phyloP scores from a whole-genome alignment of 2,888 invertebrate species.

The Athalia rosae region DNA sequence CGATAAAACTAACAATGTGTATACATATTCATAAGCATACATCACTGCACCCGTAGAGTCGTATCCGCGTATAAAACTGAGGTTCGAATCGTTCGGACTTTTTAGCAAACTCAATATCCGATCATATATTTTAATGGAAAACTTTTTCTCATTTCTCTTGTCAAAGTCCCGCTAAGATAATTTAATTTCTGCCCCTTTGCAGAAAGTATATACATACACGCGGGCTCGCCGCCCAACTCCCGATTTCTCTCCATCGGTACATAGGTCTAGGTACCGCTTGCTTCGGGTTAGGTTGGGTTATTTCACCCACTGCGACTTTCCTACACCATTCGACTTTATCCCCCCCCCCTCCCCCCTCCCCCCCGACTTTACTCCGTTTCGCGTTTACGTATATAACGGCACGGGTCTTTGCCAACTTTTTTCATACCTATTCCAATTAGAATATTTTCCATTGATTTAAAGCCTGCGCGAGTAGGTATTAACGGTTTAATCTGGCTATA shows the following conservation, averaged over 20 bases:
- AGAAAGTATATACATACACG: background rate
- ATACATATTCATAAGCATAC: too few species aligned
- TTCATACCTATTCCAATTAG: conserved; percentile 72
- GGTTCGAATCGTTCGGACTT: conserved; percentile 8
- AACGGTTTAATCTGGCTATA: conserved; percentile 71
- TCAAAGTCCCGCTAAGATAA: conserved; percentile 60
- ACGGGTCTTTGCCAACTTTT: conserved; percentile 68
- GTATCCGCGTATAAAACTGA: too few species aligned
- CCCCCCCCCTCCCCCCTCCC: too few species aligned
- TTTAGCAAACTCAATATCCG: conserved; percentile 40
- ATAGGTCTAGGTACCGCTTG: background rate
- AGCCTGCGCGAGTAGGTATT: conserved; percentile 69
- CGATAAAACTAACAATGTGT: too few species aligned
- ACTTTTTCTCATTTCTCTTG: conserved; percentile 61
- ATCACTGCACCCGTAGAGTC: too few species aligned
- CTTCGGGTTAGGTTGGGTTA: too few species aligned
- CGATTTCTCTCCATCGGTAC: background rate
- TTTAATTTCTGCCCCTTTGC: conserved; percentile 65
- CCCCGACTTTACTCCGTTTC: conserved; percentile 9
- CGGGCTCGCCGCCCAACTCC: background rate
- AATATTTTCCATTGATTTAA: conserved; percentile 73
- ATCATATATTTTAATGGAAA: conserved; percentile 54
- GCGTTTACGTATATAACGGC: conserved; percentile 24
- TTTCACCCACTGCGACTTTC: too few species aligned
- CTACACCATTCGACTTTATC: too few species aligned